Evolutionary conservation across 1,140 invertebrate genomes (phyloP).

Genomic region (Colletes gigas): DNA sequence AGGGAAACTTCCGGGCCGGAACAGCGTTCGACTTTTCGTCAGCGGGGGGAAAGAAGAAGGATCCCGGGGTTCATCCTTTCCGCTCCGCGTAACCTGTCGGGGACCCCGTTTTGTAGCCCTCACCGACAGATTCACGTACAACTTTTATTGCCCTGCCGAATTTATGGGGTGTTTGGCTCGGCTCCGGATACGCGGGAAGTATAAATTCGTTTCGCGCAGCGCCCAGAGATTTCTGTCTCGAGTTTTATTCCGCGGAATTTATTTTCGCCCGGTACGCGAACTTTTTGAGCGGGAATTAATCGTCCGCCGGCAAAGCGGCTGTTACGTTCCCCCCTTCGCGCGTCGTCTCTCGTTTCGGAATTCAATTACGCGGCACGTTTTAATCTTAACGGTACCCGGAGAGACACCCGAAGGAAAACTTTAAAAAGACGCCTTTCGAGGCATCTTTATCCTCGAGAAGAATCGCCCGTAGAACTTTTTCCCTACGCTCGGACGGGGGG

Average conservation of each 20-base stretch:
- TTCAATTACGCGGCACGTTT: background rate
- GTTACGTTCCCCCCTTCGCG: too few relatives aligned
- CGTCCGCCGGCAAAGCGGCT: too few relatives aligned
- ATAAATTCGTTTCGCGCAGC: slow-evolving; percentile 23
- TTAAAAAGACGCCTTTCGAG: too few relatives aligned
- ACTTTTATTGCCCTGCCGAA: slow-evolving; percentile 47
- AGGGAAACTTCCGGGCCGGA: slow-evolving; percentile 21
- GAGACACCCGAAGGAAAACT: too few relatives aligned
- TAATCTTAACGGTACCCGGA: background rate
- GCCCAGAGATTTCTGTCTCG: slow-evolving; percentile 20
- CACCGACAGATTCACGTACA: slow-evolving; percentile 45
- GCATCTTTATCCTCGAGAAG: too few relatives aligned
- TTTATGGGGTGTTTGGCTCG: slow-evolving; percentile 46
- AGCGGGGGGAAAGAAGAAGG: background rate
- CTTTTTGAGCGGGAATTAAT: background rate
- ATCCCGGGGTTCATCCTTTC: slow-evolving; percentile 20
- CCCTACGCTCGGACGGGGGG: too few relatives aligned
- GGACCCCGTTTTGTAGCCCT: background rate
- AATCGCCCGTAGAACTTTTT: too few relatives aligned
- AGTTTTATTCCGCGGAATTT: slow-evolving; percentile 5
- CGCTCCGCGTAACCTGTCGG: background rate
- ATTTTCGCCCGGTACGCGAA: background rate
- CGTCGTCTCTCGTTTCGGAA: background rate
- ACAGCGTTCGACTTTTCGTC: slow-evolving; percentile 23
- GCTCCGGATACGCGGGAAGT: slow-evolving; percentile 30